Evolutionary conservation across 1,140 invertebrate genomes (phyloP).

Genomic region (Zaprionus vittiger): DNA sequence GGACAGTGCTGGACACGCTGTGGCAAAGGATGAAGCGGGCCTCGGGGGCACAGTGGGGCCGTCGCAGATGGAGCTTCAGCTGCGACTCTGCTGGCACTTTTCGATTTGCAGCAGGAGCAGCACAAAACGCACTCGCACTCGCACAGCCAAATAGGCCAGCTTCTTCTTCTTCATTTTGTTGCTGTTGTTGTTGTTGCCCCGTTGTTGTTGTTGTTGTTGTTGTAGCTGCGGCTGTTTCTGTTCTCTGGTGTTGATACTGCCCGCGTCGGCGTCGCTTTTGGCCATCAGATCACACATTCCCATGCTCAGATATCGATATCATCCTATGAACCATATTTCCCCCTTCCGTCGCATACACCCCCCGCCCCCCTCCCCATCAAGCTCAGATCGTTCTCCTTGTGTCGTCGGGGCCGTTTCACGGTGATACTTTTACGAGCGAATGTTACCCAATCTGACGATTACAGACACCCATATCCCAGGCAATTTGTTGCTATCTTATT

Average conservation of each 20-base stretch:
- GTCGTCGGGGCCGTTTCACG: slow-evolving; percentile 21
- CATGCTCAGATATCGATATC: slow-evolving; percentile 33
- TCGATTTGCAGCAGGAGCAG: slow-evolving; percentile 37
- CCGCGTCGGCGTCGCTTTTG: slow-evolving; percentile 41
- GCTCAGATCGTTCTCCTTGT: not conserved
- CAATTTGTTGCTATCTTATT: slow-evolving; percentile 74
- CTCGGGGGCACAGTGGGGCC: not conserved
- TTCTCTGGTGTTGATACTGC: slow-evolving; percentile 36
- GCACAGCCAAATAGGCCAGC: slow-evolving; percentile 55
- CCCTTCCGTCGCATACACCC: not conserved
- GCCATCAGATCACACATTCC: slow-evolving; percentile 42
- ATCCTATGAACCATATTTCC: slow-evolving; percentile 23
- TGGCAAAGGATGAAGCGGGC: not conserved
- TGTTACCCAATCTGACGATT: slow-evolving; percentile 73
- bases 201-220: slow-evolving; percentile 3
- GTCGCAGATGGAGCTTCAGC: slow-evolving; percentile 24
- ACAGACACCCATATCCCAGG: slow-evolving; percentile 55
- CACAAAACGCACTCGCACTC: slow-evolving; percentile 13
- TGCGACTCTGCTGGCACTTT: slow-evolving; percentile 18
- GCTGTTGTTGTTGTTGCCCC: slow-evolving; percentile 8
- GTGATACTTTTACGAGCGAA: slow-evolving; percentile 71
- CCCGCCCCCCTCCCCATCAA: not conserved
- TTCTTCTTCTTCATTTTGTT: slow-evolving; percentile 28
- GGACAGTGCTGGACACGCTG: slow-evolving; percentile 7
- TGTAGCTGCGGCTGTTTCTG: slow-evolving; percentile 23